Conservation (phyloP, 1,140 invertebrate genomes). For the Zaprionus vittiger region DNA sequence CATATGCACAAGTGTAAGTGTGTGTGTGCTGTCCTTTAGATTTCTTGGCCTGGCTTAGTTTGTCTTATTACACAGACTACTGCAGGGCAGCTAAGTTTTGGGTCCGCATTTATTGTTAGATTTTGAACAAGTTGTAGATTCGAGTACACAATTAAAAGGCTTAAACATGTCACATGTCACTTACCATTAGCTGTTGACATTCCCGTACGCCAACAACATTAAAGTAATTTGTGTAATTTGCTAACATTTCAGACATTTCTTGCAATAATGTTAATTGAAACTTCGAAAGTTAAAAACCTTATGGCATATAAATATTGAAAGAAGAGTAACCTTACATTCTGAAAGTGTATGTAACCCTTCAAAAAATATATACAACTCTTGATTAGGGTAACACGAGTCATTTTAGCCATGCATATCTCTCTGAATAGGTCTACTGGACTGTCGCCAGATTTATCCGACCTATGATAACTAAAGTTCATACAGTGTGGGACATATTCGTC, state of each 20-base stretch:
- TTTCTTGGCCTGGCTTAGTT: slow-evolving; percentile 39
- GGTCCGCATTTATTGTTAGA: slow-evolving; percentile 31
- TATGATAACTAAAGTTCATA: too few species aligned
- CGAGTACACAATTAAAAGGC: slow-evolving; percentile 74
- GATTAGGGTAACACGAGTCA: too few species aligned
- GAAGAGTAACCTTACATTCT: too few species aligned
- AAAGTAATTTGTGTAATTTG: background rate
- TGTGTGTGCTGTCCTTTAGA: slow-evolving; percentile 35
- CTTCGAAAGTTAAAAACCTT: too few species aligned
- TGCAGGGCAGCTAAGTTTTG: slow-evolving; percentile 55
- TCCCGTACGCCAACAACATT: background rate
- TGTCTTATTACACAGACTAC: slow-evolving; percentile 8
- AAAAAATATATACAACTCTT: too few species aligned
- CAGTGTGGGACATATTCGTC: too few species aligned
- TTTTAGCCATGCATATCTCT: too few species aligned
- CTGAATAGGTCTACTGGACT: too few species aligned
- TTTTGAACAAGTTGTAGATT: slow-evolving; percentile 56
- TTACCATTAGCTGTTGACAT: background rate
- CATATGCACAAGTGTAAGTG: background rate
- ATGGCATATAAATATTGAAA: too few species aligned
- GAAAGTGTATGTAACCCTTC: too few species aligned
- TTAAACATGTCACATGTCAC: slow-evolving; percentile 43
- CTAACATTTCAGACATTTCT: background rate
- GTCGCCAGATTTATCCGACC: too few species aligned
- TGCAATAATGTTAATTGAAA: background rate